Percentiles rank a stretch among this genome's conserved stretches.
Conservation (phyloP, 2,888 invertebrate genomes). For the Trachelus iudaicus region DNA sequence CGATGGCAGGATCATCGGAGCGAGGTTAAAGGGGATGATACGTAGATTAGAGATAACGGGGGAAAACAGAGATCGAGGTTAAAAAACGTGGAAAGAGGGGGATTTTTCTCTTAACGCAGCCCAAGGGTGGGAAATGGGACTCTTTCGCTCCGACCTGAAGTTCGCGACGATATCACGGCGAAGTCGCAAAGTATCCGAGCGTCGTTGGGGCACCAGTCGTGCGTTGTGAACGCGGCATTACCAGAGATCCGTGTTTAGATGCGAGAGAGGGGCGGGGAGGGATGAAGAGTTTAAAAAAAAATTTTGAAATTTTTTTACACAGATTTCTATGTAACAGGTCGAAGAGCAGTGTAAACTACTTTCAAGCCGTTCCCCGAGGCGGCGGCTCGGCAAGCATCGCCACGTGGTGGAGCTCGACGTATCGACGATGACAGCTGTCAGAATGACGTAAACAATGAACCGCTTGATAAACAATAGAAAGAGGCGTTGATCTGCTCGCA, state of each 20-base stretch:
- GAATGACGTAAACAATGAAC: too few species aligned
- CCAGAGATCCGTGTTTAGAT: conserved; percentile 29
- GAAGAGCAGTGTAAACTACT: too few species aligned
- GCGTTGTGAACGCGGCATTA: conserved; percentile 15
- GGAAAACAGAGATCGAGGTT: conserved; percentile 9
- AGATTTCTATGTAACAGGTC: too few species aligned
- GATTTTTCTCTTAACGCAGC: conserved; percentile 8
- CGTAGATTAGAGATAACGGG: not conserved
- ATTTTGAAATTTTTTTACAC: too few species aligned
- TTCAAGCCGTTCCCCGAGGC: too few species aligned
- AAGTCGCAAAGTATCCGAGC: conserved; percentile 26
- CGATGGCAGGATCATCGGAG: too few species aligned
- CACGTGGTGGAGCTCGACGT: too few species aligned
- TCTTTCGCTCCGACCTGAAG: conserved; percentile 46
- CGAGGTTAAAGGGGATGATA: too few species aligned
- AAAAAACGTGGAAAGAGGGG: conserved; percentile 16
- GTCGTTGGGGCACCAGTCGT: conserved; percentile 38
- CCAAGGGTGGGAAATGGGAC: conserved; percentile 39
- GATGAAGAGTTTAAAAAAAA: not conserved
- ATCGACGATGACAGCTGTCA: too few species aligned
- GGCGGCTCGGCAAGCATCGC: too few species aligned
- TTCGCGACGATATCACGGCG: conserved; percentile 2
- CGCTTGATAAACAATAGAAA: too few species aligned
- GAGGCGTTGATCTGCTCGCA: too few species aligned
- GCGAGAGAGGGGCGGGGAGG: conserved; percentile 24